These are phyloP conservation scores for Catocala sponsa DNA, from an alignment of 2,888 invertebrate species.

Conservation along the genomic window DNA sequence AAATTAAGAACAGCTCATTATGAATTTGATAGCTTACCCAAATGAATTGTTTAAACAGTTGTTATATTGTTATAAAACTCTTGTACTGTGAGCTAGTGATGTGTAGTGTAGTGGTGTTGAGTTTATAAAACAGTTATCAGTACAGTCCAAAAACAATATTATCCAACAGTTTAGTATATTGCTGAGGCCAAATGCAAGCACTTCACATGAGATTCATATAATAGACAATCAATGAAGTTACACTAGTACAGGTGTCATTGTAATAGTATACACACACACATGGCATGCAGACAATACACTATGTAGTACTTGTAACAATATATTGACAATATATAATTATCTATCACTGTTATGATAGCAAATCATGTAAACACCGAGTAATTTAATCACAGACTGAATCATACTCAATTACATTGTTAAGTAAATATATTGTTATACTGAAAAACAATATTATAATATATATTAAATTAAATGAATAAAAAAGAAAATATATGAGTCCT, in stretches of 20 bases:
- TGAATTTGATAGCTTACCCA: background rate
- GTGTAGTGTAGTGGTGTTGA: conserved; percentile 23
- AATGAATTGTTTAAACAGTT: conserved; percentile 28
- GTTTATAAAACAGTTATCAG: conserved; percentile 52
- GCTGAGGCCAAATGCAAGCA: conserved; percentile 20
- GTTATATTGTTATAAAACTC: conserved; percentile 39
- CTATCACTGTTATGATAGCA: conserved; percentile 33
- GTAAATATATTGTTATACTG: background rate
- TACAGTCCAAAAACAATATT: conserved; percentile 38
- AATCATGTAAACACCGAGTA: conserved; percentile 9
- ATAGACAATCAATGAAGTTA: no score
- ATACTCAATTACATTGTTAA: background rate
- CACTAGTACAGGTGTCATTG: background rate
- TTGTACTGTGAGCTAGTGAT: conserved; percentile 22
- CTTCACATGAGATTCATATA: background rate
- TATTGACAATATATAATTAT: conserved; percentile 22
- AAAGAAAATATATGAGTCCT: no score
- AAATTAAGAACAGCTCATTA: conserved; percentile 3
- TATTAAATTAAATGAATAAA: no score
- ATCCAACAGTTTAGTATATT: conserved; percentile 24
- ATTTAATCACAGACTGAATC: conserved; percentile 2
- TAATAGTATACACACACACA: background rate
- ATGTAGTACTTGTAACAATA: conserved; percentile 11
- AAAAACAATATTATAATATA: no score
- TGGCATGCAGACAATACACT: background rate